Conservation (phyloP, 37 sponge, comb jelly and placozoan species). For the Beroe ovata region DNA sequence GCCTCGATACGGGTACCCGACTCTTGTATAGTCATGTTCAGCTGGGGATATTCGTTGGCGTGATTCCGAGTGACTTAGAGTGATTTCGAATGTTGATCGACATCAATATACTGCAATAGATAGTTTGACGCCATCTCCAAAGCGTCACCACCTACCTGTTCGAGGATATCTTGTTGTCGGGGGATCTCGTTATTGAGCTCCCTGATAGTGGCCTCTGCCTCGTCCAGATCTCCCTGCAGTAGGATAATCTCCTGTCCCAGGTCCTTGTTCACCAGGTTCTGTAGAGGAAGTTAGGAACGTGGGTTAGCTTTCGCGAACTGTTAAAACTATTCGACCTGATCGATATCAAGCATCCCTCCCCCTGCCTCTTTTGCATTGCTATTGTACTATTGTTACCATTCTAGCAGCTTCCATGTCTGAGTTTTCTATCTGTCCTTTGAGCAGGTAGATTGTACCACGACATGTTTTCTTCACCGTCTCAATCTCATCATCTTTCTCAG, state of each 20-base stretch:
- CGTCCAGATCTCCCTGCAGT: constrained; percentile 30
- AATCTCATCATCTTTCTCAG: constrained; percentile 66
- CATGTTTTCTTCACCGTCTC: constrained; percentile 63
- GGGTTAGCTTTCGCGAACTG: no score
- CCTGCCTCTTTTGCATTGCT: no score
- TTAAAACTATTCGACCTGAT: no score
- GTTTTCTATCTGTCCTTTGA: constrained; percentile 27
- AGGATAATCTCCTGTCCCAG: constrained; percentile 53
- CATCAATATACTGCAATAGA: no score
- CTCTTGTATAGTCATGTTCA: constrained; percentile 56
- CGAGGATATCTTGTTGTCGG: constrained; percentile 60
- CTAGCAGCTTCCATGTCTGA: background rate
- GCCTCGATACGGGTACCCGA: background rate
- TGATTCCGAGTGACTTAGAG: no score
- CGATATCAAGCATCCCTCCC: no score
- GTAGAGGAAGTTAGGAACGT: background rate
- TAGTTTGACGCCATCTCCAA: no score
- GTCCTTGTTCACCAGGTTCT: constrained; percentile 29
- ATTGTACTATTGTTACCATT: no score
- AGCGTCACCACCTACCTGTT: constrained; percentile 60
- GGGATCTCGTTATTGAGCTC: constrained; percentile 65
- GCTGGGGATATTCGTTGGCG: no score
- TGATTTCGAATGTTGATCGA: no score
- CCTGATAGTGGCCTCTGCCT: constrained; percentile 30
- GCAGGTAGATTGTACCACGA: constrained; percentile 43